Evolutionary conservation across 2,113 vertebrate genomes (phyloP).

Genomic region (Irena cyanogastra): DNA sequence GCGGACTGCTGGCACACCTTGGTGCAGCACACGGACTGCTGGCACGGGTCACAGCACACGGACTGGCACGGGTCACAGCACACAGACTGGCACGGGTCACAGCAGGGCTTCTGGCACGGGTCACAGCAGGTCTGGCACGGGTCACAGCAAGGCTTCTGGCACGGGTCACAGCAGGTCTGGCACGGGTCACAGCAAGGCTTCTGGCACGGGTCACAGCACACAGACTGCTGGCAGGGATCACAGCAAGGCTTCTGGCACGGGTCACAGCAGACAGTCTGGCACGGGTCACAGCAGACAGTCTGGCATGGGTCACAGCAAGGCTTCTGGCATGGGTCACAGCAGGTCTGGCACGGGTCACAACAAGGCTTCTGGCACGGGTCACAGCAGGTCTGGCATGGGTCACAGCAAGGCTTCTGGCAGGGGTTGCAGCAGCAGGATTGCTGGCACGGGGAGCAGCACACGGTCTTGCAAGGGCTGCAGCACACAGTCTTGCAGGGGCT

Average conservation of each 20-base stretch:
- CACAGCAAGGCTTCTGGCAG: neutral
- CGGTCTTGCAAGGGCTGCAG: neutral
- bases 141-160: neutral
- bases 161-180: neutral
- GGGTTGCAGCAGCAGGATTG: too few relatives aligned
- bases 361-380: neutral
- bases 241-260: neutral
- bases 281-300: neutral
- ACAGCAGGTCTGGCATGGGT: neutral
- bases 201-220: neutral
- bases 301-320: neutral
- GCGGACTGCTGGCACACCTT: neutral
- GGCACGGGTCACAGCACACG: neutral
- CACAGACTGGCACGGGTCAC: neutral
- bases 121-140: neutral
- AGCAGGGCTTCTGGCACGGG: neutral
- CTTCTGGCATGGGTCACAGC: neutral
- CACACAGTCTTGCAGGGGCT: neutral
- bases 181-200: neutral
- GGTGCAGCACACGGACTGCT: neutral
- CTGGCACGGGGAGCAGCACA: neutral
- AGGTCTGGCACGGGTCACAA: neutral
- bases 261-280: neutral
- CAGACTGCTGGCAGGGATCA: neutral
- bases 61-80: neutral